Evolutionary conservation across 2,113 vertebrate genomes (phyloP).

Genomic region (Paratilapia polleni): DNA sequence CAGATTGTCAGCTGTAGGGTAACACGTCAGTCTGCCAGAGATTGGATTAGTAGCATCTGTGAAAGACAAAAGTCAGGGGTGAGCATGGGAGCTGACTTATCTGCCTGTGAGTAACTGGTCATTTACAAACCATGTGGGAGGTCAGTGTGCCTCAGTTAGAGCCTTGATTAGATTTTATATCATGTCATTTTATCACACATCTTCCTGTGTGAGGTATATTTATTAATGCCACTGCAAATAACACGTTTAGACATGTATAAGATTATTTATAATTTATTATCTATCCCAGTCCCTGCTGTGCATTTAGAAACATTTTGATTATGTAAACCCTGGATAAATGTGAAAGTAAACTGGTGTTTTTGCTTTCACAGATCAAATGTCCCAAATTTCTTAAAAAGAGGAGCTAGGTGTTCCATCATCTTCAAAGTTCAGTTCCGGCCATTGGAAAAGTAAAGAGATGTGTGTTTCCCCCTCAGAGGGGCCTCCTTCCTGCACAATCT

Average conservation of each 20-base stretch:
- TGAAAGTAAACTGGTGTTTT: neutral
- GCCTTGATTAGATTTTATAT: neutral
- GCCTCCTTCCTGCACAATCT: slow-evolving; percentile 47
- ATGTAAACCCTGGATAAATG: neutral
- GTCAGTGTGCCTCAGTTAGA: neutral
- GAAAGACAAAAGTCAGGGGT: slow-evolving; percentile 14
- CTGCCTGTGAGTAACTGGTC: slow-evolving; percentile 26
- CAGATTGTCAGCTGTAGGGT: slow-evolving; percentile 23
- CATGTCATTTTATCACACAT: neutral
- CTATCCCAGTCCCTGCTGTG: neutral
- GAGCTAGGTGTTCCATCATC: slow-evolving; percentile 3
- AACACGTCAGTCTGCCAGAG: slow-evolving; percentile 27
- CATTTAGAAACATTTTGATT: neutral
- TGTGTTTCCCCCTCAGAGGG: slow-evolving; percentile 23
- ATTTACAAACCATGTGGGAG: slow-evolving; percentile 4
- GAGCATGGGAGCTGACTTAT: slow-evolving; percentile 29
- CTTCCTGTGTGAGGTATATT: neutral
- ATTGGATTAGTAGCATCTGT: slow-evolving; percentile 47
- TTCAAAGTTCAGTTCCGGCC: slow-evolving; percentile 13
- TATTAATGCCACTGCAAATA: neutral
- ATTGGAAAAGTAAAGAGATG: slow-evolving; percentile 51
- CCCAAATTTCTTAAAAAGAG: slow-evolving; percentile 26
- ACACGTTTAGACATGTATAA: neutral
- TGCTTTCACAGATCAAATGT: neutral
- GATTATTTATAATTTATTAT: neutral